Evolutionary conservation across 2,888 invertebrate species (phyloP).

Genomic region (Julus scandinavius): DNA sequence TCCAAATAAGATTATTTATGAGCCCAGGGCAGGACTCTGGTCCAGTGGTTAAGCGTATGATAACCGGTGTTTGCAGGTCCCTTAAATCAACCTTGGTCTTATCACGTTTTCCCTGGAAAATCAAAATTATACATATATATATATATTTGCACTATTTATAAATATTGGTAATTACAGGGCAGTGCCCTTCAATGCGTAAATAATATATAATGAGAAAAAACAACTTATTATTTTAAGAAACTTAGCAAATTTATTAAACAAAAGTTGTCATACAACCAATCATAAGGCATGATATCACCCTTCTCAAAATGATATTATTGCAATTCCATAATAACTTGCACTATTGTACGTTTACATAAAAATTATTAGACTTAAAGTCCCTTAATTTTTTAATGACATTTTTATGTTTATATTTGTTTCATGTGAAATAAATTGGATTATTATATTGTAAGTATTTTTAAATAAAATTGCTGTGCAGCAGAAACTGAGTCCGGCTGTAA

Average conservation of each 20-base stretch:
- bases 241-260: background rate
- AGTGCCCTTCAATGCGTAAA: background rate
- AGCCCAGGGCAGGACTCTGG: conserved; percentile 31
- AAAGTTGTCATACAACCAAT: background rate
- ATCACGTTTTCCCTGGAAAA: background rate
- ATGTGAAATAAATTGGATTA: background rate
- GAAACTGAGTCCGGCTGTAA: too few relatives aligned
- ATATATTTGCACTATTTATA: background rate
- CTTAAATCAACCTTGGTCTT: background rate
- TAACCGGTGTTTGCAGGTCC: background rate
- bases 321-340: background rate
- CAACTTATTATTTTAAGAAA: background rate
- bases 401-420: background rate
- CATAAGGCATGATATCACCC: background rate
- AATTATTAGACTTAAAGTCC: background rate
- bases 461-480: background rate
- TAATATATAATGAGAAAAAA: background rate
- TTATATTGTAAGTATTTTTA: background rate
- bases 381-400: background rate
- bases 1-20: background rate
- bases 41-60: background rate
- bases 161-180: background rate
- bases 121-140: background rate
- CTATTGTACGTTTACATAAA: background rate
- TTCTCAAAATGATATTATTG: background rate